Percentiles rank a stretch among this genome's conserved stretches.
phyloP scores from a whole-genome alignment of 2,113 vertebrate species.

The Mesembrinibis cayennensis region DNA sequence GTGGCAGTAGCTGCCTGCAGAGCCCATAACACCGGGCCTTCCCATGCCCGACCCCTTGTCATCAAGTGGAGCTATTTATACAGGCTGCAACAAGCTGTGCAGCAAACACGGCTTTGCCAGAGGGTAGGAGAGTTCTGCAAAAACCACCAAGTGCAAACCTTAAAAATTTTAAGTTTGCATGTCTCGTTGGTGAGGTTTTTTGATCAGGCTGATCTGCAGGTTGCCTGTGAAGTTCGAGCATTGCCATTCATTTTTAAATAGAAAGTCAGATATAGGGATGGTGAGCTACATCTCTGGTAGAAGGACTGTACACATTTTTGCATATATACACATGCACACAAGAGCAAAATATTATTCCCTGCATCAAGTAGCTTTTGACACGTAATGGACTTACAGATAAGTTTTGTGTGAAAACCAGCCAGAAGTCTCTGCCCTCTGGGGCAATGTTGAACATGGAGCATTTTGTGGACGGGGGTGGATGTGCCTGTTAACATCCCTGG shows the following conservation, averaged over 20 bases:
- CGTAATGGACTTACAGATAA: background rate
- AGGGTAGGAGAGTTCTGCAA: background rate
- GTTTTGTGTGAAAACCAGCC: background rate
- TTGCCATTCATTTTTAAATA: background rate
- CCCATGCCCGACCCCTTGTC: accelerated
- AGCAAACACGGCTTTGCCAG: background rate
- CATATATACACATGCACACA: background rate
- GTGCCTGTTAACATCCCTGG: background rate
- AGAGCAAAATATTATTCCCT: background rate
- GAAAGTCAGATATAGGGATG: background rate
- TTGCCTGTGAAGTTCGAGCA: background rate
- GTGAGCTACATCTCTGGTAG: background rate
- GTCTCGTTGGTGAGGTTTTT: background rate
- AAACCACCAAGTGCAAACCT: background rate
- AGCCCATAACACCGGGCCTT: background rate
- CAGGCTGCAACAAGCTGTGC: background rate
- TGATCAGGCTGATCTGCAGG: background rate
- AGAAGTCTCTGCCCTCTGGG: background rate
- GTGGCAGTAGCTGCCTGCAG: conserved; percentile 43
- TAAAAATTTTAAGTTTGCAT: background rate
- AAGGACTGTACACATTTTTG: background rate
- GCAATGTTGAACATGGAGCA: background rate
- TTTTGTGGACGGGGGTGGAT: background rate
- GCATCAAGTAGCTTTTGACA: background rate
- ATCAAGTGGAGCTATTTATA: background rate